Evolutionary conservation across 2,113 vertebrate species (phyloP), one percentile per base, ranked within the genome.

Genomic region (Heterocephalus glaber): DNA sequence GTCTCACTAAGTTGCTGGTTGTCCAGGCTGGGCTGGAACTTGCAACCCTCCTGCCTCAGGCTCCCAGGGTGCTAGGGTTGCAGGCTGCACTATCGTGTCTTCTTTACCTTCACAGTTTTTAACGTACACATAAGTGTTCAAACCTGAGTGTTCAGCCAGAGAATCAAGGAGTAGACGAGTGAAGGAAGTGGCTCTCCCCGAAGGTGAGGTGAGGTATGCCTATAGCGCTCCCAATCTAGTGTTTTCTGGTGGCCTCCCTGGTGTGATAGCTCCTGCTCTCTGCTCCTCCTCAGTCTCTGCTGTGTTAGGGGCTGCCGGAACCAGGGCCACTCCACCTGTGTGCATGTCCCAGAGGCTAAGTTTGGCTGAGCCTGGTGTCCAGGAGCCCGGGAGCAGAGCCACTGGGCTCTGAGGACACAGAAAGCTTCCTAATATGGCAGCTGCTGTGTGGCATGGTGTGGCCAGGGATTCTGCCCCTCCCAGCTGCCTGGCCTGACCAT

Each of bases 241-340:
- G 8, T 22, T 41, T 52, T 24, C 28, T 38, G 52, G 7, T 7
- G 1, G 2, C 20, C 30, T 1, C 54, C 38, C 4, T 3, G 0
- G 14, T 1, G 6, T 58, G 26, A 13, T 7, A 10, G 9, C 7
- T 12, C 0, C 47, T n/a, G 26, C 38, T 82, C 0, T 0, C 20
- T 56, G 3, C 5, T 44, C 22, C 38, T 47, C 28, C 56, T 47
- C 17, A 19, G 19, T 52, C 61, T 14, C 12, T 35, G n/a, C 63
- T 70, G 2, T 80, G 30, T 11, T 26, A 35, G 30, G 7, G 8
- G 22, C 22, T 11, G 4, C 35, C 22, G 65, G 90, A 49, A 82
- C 7, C 38, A 85, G 35, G 28, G 3, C 3, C 3, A 44, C 12
- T 24, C 22, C 28, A 11, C 16, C 1, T 30, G 6, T 33, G 60